Evolutionary conservation across 2,797 vertebrate genomes (phyloP), one percentile per base, ranked within the genome.

Genomic region (Pogoniulus pusillus): DNA sequence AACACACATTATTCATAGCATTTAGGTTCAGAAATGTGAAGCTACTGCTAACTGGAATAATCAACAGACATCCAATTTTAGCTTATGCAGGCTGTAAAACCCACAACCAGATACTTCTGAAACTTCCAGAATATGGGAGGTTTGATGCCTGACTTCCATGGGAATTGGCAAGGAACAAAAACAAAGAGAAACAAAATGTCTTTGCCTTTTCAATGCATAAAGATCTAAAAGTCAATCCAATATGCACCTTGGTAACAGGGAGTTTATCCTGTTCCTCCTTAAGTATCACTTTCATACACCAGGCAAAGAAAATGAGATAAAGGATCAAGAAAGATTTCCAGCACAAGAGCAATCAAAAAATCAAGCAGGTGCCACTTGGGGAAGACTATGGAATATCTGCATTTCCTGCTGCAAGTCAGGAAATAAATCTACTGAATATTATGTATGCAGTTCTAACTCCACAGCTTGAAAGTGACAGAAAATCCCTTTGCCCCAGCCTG

Each of bases 61-160:
- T 17, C 62, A 14, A 59, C 1, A 69, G 10, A 79, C 16, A 58
- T 17, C 26, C 69, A 87, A 49, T 53, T 24, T 26, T 18, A 83
- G 30, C n/a, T 32, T 26, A 16, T 7, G 12, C 0, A 0, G 23
- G 43, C 10, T n/a, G 43, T 41, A 70, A 49, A 24, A 1, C 5
- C 17, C 41, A 58, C 23, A 54, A 30, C 2, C 27, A 77, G 30
- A 4, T 49, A 20, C 34, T 82, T 86, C 1, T 24, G n/a, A 73
- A 88, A 47, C 9, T 81, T 71, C 32, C 34, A 65, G 22, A 49
- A 70, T 37, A 37, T 0, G 23, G 5, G 9, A 76, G 14, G 23
- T 9, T 11, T 85, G 30, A 65, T 29, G 3, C 12, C 55, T 41
- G 47, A 69, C 51, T 41, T 58, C 17, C 12, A 10, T 0, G 2